Conservation (phyloP, 2,113 vertebrate species). For the Beaufortia kweichowensis region DNA sequence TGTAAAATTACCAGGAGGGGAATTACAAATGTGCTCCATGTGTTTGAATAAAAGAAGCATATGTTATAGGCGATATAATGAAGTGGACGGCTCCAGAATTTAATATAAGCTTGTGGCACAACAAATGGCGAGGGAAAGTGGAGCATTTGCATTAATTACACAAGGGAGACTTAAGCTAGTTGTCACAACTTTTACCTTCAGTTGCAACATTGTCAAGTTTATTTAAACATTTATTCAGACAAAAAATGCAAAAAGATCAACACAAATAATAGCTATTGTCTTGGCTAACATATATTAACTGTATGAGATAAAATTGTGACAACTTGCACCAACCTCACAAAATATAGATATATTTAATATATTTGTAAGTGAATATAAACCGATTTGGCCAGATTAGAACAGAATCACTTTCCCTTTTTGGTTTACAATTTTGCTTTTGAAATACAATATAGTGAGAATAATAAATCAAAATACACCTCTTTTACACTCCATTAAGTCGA, state of each 20-base stretch:
- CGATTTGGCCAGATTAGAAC: neutral
- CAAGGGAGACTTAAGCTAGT: neutral
- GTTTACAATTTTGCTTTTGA: conserved; percentile 9
- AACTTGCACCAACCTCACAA: too few species aligned
- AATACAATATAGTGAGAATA: neutral
- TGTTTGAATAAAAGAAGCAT: neutral
- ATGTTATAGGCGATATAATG: conserved; percentile 1
- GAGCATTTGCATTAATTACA: neutral
- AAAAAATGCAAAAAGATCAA: too few species aligned
- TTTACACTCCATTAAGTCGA: conserved; percentile 1
- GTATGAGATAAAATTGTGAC: too few species aligned
- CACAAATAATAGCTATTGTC: too few species aligned
- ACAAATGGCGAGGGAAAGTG: conserved; percentile 10
- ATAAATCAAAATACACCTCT: conserved; percentile 15
- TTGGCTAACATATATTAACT: too few species aligned
- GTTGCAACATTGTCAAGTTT: neutral
- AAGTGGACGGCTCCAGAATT: neutral
- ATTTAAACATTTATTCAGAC: neutral
- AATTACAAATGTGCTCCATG: neutral
- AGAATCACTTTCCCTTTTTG: conserved; percentile 23
- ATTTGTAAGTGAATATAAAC: too few species aligned
- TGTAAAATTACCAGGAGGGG: neutral
- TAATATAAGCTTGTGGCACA: neutral
- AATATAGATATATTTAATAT: too few species aligned
- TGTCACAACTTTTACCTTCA: neutral